Conservation (phyloP, 2,113 vertebrate species). For the Bothrops jararaca region DNA sequence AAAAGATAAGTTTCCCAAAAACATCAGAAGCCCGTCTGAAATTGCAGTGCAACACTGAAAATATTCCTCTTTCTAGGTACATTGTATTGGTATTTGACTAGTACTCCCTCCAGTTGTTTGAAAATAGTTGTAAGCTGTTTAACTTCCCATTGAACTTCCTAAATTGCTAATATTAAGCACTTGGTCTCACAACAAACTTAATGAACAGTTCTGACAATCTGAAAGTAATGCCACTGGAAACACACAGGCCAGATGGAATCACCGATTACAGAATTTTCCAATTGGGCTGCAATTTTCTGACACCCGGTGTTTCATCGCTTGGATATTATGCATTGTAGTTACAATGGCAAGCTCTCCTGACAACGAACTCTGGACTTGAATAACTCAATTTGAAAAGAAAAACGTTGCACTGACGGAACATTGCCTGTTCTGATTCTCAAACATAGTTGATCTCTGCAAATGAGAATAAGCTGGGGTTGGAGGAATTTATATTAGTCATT, state of each 20-base stretch:
- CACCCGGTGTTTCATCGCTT: constrained; percentile 65
- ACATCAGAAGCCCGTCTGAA: constrained; percentile 54
- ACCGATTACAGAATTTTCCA: constrained; percentile 68
- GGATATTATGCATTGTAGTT: constrained; percentile 54
- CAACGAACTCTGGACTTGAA: constrained; percentile 48
- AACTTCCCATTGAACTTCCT: constrained; percentile 71
- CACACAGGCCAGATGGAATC: constrained; percentile 71
- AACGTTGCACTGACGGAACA: constrained; percentile 26
- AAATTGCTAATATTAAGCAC: constrained; percentile 75
- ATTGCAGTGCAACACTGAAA: constrained; percentile 50
- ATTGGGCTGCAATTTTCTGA: constrained; percentile 68
- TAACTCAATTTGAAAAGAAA: constrained; percentile 42
- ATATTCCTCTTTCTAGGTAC: constrained; percentile 61
- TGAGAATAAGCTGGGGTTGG: constrained; percentile 6
- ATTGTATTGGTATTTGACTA: constrained; percentile 58
- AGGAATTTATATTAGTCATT: constrained; percentile 30
- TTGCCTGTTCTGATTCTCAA: constrained; percentile 27
- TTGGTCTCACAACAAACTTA: constrained; percentile 75
- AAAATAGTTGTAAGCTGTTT: constrained; percentile 74
- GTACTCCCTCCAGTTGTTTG: constrained; percentile 61
- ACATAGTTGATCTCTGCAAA: constrained; percentile 34
- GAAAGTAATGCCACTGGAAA: constrained; percentile 64
- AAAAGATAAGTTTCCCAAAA: not conserved
- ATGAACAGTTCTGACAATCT: constrained; percentile 72
- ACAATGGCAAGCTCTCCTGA: constrained; percentile 46